Conservation (phyloP, 2,888 invertebrate species). For the Byasa hedistus region DNA sequence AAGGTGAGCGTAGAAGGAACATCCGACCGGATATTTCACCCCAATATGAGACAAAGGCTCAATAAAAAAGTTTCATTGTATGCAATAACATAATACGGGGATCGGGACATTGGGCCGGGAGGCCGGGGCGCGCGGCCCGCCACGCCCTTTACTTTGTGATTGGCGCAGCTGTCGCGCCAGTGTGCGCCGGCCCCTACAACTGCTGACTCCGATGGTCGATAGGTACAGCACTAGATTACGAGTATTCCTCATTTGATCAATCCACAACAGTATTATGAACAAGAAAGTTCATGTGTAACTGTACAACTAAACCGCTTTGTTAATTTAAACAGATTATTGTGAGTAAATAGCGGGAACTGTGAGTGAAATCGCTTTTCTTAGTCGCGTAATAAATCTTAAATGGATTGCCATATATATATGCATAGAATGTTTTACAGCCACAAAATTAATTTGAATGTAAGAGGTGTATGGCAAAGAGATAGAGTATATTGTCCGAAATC, state of each 20-base stretch:
- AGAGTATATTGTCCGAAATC: too few relatives aligned
- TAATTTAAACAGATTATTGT: too few relatives aligned
- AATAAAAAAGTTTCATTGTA: conserved; percentile 77
- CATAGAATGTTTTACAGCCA: too few relatives aligned
- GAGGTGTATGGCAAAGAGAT: too few relatives aligned
- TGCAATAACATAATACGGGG: conserved; percentile 73
- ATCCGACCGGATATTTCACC: conserved; percentile 80
- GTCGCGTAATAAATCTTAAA: too few relatives aligned
- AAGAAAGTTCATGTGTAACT: too few relatives aligned
- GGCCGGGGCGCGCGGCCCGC: conserved; percentile 43
- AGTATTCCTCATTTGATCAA: neutral
- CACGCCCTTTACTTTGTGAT: conserved; percentile 78
- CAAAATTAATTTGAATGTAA: too few relatives aligned
- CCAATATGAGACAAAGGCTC: conserved; percentile 70
- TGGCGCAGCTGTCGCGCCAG: conserved; percentile 75
- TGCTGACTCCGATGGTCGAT: conserved; percentile 38
- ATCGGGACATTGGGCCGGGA: conserved; percentile 54
- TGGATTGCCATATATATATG: too few relatives aligned
- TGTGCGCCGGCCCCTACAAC: conserved; percentile 55
- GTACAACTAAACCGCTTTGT: too few relatives aligned
- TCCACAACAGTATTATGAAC: neutral
- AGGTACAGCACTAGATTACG: neutral
- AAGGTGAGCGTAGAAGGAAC: conserved; percentile 71
- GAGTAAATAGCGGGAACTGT: too few relatives aligned
- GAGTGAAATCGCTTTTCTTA: too few relatives aligned